Evolutionary conservation across 2,888 invertebrate species (phyloP).

Genomic region (Cylloceria caligata): DNA sequence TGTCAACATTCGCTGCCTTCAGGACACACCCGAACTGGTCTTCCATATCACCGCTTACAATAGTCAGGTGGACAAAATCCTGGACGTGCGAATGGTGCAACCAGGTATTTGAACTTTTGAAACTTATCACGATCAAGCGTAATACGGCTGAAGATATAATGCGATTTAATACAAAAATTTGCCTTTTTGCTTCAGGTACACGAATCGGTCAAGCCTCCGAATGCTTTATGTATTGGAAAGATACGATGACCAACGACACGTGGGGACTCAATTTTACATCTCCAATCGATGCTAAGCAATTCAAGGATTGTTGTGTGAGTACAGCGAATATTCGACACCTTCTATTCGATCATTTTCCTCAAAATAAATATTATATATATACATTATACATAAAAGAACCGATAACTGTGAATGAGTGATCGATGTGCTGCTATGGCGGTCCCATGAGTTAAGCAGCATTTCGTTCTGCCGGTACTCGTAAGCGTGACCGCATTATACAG

Average conservation of each 20-base stretch:
- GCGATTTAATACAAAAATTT: background rate
- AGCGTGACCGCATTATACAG: no score
- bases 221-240: slow-evolving; percentile 99
- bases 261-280: slow-evolving; percentile 99
- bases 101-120: slow-evolving; percentile 89
- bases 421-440: no score
- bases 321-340: slow-evolving; percentile 66
- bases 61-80: slow-evolving; percentile 99
- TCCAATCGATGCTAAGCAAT: slow-evolving; percentile 98
- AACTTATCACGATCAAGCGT: background rate
- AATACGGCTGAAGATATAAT: background rate
- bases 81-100: slow-evolving; percentile 98
- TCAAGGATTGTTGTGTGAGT: slow-evolving; percentile 98
- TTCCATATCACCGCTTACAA: slow-evolving; percentile 99
- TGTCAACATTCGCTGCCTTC: slow-evolving; percentile 98
- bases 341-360: background rate
- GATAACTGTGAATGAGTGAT: no score
- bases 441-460: no score
- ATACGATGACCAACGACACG: slow-evolving; percentile 98
- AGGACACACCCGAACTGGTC: slow-evolving; percentile 98
- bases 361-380: no score
- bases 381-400: no score
- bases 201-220: slow-evolving; percentile 99
- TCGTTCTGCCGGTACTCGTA: no score
- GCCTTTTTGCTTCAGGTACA: slow-evolving; percentile 91